Percentiles rank a stretch among this genome's conserved stretches.
Evolutionary conservation across 2,888 invertebrate species (phyloP).

Genomic region (Cactoblastis cactorum): DNA sequence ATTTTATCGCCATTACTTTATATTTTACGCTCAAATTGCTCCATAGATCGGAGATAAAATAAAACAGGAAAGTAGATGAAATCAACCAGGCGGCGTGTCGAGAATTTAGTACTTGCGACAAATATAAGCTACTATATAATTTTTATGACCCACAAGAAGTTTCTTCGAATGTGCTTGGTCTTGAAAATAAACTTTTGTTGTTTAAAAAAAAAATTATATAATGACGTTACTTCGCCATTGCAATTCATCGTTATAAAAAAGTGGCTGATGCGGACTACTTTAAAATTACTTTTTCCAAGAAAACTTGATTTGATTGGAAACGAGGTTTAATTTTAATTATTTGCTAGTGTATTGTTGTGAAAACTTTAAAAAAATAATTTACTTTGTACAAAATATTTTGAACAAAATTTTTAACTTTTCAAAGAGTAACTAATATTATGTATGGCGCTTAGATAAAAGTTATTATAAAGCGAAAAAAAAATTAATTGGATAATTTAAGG

Average conservation of each 20-base stretch:
- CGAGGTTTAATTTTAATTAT: no score
- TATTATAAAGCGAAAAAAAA: no score
- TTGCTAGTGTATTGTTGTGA: no score
- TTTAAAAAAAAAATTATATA: no score
- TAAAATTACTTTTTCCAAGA: no score
- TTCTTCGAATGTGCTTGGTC: conserved; percentile 9
- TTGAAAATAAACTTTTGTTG: conserved; percentile 8
- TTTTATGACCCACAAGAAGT: conserved; percentile 10
- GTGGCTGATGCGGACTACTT: background rate
- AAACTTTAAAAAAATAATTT: no score
- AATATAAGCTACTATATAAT: conserved; percentile 14
- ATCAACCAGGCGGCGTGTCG: conserved; percentile 11
- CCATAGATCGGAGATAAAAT: conserved; percentile 13
- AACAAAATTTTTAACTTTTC: no score
- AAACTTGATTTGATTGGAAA: no score
- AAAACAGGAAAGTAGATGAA: conserved; percentile 15
- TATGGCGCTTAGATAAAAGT: no score
- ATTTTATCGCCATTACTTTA: conserved; percentile 9
- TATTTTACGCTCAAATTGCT: conserved; percentile 15
- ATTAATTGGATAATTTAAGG: no score
- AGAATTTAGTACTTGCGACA: conserved; percentile 14
- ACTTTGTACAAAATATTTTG: no score
- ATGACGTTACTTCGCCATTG: background rate
- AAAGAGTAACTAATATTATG: no score
- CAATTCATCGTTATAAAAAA: background rate